Evolutionary conservation across 1,140 invertebrate genomes (phyloP).

Genomic region (Drosophila nigromelanica): DNA sequence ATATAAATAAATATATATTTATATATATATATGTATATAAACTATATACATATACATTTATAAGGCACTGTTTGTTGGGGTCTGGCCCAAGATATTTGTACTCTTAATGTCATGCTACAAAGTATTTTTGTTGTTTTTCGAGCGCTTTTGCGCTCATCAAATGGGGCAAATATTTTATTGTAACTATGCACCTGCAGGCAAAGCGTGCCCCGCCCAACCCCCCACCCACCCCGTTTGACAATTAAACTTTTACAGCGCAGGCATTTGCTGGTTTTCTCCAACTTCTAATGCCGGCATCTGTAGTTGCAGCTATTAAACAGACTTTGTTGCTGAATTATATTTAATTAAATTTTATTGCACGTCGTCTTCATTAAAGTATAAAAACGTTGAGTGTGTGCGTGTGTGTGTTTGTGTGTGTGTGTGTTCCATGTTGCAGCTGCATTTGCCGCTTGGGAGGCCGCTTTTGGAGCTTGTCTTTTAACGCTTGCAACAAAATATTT

Average conservation of each 20-base stretch:
- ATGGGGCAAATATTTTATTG: conserved; percentile 52
- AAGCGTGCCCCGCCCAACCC: conserved; percentile 10
- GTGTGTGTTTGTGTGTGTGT: conserved; percentile 4
- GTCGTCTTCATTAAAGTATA: conserved; percentile 81
- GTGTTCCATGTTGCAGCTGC: conserved; percentile 55
- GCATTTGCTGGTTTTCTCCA: conserved; percentile 45
- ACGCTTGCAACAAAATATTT: conserved; percentile 73
- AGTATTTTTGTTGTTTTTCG: conserved; percentile 42
- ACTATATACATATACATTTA: conserved; percentile 17
- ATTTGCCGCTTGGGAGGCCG: conserved; percentile 31
- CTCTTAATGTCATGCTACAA: conserved; percentile 5
- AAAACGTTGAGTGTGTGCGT: conserved; percentile 41
- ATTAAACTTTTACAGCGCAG: conserved; percentile 72
- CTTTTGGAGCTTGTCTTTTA: conserved; percentile 32
- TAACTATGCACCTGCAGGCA: conserved; percentile 32
- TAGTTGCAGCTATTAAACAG: conserved; percentile 71
- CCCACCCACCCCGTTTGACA: conserved; percentile 34
- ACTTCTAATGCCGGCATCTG: conserved; percentile 43
- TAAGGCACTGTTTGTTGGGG: conserved; percentile 6
- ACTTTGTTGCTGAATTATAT: conserved; percentile 82
- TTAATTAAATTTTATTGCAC: conserved; percentile 82
- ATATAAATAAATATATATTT: conserved; percentile 18
- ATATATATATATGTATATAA: conserved; percentile 3
- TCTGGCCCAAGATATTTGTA: no score
- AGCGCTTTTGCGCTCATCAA: conserved; percentile 51